phyloP scores from a whole-genome alignment of 2,888 invertebrate species.

The Yponomeuta cagnagella region DNA sequence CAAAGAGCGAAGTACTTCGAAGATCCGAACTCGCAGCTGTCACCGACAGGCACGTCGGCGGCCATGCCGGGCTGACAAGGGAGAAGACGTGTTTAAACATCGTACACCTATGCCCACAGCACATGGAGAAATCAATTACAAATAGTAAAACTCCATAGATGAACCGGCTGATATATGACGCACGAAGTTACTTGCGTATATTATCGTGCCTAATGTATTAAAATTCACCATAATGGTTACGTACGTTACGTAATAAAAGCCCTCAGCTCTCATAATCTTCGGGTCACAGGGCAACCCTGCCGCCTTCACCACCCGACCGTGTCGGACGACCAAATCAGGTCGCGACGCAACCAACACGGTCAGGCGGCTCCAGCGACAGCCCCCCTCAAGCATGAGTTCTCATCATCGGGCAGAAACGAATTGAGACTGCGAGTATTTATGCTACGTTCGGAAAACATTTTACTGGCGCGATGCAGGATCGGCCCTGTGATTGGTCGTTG shows the following conservation, averaged over 20 bases:
- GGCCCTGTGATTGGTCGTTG: background rate
- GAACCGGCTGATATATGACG: too few species aligned
- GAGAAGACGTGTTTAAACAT: constrained; percentile 6
- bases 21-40: constrained; percentile 94
- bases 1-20: constrained; percentile 92
- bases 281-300: constrained; percentile 51
- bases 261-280: constrained; percentile 65
- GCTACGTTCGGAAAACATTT: background rate
- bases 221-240: too few species aligned
- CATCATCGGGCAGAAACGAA: constrained; percentile 46
- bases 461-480: background rate
- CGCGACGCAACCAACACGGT: constrained; percentile 15
- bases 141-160: too few species aligned
- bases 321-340: constrained; percentile 22
- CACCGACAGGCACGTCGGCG: constrained; percentile 50
- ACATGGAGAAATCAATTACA: too few species aligned
- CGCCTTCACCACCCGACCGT: constrained; percentile 17
- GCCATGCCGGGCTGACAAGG: constrained; percentile 48
- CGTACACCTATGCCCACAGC: background rate
- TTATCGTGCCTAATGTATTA: too few species aligned
- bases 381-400: constrained; percentile 51
- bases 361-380: constrained; percentile 24
- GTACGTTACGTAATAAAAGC: constrained; percentile 23
- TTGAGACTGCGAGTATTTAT: background rate
- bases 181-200: too few species aligned